Base-by-base conservation (phyloP, 1,140 invertebrate species). In the Odontomachus brunneus region DNA sequence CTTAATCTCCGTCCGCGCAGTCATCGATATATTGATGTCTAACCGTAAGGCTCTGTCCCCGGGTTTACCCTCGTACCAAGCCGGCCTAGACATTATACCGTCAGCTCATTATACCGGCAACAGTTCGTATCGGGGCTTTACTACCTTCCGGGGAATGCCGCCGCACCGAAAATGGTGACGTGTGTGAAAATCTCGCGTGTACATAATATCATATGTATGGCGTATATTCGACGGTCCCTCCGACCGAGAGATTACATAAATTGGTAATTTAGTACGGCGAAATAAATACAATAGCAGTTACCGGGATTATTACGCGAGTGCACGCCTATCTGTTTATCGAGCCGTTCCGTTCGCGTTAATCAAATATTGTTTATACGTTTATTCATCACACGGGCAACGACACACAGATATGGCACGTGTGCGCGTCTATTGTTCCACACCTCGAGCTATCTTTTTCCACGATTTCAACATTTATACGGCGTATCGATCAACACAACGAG, bases 91-190 rank as follows among this genome's bases (percentile, higher is more conserved):
- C 85, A 84, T 90, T 88, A 91, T 90, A 91, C 85, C 87, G 87
- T 85, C 90, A 89, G 88, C 83, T 91, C 89, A 89, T 91, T 91
- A 90, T 83, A 84, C 82, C 83, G 60, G 55, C 66, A 69, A 89
- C 81, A 73, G 81, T 78, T 86, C 83, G 62, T 87, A 85, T 91
- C 89, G 38, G 84, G 83, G 89, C 80, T 86, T 82, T 80, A 84
- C 75, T 86, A 82, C 82, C 80, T 84, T 88, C 81, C 84, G 82
- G 86, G 90, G 91, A 91, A 91, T 84, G 90, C 88, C 90, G 86
- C 84, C 83, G 75, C 29, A 51, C 69, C 60, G 24, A 80, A n/a
- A 80, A 80, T 71, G 53, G n/a, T 33, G 29, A 26, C 55, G 49
- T 29, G 75, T 22, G 75, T 26, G 55, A 22, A 76, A 53, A 82